Base-by-base conservation (phyloP, 2,888 invertebrate species). In the Ormyrus pomaceus region DNA sequence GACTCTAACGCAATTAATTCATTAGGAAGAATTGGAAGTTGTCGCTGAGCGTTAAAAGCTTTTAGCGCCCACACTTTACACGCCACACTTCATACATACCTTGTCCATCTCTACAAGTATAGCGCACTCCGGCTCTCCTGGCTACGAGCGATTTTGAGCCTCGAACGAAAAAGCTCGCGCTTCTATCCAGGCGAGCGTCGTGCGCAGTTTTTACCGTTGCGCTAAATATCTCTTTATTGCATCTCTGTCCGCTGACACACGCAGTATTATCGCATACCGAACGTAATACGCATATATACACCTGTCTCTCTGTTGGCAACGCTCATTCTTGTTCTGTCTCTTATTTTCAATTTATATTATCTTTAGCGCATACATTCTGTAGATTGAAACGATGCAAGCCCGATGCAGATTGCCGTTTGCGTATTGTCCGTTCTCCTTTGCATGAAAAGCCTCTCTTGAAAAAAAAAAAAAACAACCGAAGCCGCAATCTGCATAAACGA, bases 331-430 rank as follows among this genome's bases (percentile, higher is more conserved):
- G 55, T 59, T 69, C 62, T 34, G 34, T 34, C 34, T 34, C 34
- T 34, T 34, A 34, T 0, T 34, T 34, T 34, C 34, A 4, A 4
- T 34, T 34, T 34, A 34, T 34, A 34, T 34, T 34, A 34, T 13
- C 34, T 34, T 34, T 34, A 34, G 34, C 34, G 34, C 34, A 34
- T 34, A 34, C 34, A 34, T 34, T 34, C 34, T 34, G 34, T 34
- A 34, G 34, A 34, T 34, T 4, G 2, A 34, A 34, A 34, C 34
- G 4, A 34, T 34, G 4, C 4, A 34, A 34, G 34, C 34, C 34
- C 34, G 34, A 66, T 73, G 77, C 79, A 80, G 78, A 80, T 75
- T 75, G 72, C 75, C 71, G 79, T 69, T 71, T 76, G 77, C 69
- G 62, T 34, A 50, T 19, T 19, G 1, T 34, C 34, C 34, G 34